These are phyloP conservation scores for Pteropus alecto DNA, from an alignment of 2,113 vertebrate species.

Conservation along the genomic window DNA sequence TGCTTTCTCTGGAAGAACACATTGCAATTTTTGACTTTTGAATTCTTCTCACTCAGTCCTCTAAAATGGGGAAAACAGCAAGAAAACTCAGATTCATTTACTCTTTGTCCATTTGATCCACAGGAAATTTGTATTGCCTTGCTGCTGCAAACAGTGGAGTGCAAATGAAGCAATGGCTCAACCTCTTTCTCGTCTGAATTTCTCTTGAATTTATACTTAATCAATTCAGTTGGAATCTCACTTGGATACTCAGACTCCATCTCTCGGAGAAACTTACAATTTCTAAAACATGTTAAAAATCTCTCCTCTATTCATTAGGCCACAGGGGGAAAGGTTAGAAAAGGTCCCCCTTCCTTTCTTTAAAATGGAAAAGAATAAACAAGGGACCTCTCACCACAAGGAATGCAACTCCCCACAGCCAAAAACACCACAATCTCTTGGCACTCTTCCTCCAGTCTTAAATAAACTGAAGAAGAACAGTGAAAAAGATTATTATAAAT, in stretches of 20 bases:
- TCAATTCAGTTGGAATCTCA: background rate
- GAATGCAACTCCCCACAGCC: background rate
- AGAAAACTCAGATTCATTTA: background rate
- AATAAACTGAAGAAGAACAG: background rate
- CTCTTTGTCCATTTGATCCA: background rate
- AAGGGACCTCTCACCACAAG: background rate
- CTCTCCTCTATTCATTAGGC: background rate
- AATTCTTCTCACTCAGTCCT: background rate
- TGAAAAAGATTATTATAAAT: background rate
- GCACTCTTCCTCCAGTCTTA: background rate
- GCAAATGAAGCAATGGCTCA: background rate
- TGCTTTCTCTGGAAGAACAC: background rate
- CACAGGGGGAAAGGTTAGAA: background rate
- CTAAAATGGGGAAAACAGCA: background rate
- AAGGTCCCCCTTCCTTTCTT: background rate
- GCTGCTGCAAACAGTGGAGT: background rate
- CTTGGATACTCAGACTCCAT: background rate
- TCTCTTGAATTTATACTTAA: background rate
- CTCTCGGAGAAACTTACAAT: background rate
- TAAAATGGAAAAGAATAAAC: background rate
- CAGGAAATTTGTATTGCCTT: background rate
- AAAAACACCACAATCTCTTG: background rate
- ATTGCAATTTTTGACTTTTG: background rate
- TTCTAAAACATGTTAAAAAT: background rate
- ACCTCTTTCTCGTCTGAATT: background rate